phyloP scores from a whole-genome alignment of 2,888 invertebrate species.

The Dilophus febrilis region DNA sequence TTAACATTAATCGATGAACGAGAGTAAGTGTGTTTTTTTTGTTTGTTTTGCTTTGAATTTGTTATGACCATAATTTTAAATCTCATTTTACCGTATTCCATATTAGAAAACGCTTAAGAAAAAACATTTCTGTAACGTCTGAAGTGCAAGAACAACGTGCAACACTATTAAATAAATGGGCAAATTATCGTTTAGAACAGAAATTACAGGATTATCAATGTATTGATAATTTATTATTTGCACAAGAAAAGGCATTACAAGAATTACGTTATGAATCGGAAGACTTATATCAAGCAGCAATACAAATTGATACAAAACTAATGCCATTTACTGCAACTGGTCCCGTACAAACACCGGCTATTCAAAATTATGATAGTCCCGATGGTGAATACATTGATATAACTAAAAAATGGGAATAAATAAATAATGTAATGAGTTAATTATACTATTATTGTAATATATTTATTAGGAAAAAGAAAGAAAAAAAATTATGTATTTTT shows the following conservation, averaged over 20 bases:
- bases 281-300: conserved; percentile 72
- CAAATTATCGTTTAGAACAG: conserved; percentile 45
- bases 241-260: conserved; percentile 63
- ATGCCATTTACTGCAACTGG: conserved; percentile 54
- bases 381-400: conserved; percentile 83
- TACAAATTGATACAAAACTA: conserved; percentile 56
- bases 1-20: conserved; percentile 44
- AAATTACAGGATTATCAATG: conserved; percentile 45
- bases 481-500: too few relatives aligned
- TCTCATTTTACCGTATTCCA: conserved; percentile 1
- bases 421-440: too few relatives aligned
- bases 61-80: neutral
- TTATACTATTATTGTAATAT: too few relatives aligned
- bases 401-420: conserved; percentile 58
- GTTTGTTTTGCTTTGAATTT: too few relatives aligned
- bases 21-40: conserved; percentile 32
- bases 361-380: conserved; percentile 58
- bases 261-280: conserved; percentile 67
- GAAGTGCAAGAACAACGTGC: conserved; percentile 47
- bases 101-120: conserved; percentile 36
- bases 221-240: conserved; percentile 46
- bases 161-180: conserved; percentile 58
- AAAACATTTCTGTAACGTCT: conserved; percentile 30
- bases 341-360: conserved; percentile 68
- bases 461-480: too few relatives aligned